phyloP scores from a whole-genome alignment of 2,888 invertebrate genomes.

The Philaethria dido region DNA sequence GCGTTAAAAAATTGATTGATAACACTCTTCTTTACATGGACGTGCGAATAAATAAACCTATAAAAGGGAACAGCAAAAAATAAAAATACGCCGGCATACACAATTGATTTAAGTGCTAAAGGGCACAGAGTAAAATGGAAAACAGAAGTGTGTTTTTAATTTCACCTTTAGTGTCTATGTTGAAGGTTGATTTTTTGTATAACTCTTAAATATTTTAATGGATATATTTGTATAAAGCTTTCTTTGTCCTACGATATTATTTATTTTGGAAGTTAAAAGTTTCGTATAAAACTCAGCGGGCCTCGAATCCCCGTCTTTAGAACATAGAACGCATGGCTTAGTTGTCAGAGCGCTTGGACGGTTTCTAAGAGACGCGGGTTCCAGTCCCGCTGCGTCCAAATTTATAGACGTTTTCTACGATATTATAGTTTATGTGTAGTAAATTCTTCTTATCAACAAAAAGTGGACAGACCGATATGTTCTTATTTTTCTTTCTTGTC shows the following conservation, averaged over 20 bases:
- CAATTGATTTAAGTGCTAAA: constrained; percentile 40
- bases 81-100: constrained; percentile 44
- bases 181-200: not conserved
- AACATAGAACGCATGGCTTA: too few relatives aligned
- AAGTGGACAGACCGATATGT: constrained; percentile 7
- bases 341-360: too few relatives aligned
- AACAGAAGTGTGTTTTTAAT: constrained; percentile 18
- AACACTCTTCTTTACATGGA: constrained; percentile 46
- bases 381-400: too few relatives aligned
- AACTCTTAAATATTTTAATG: not conserved
- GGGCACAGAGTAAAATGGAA: constrained; percentile 28
- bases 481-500: constrained; percentile 29
- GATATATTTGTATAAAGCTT: not conserved
- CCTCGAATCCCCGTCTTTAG: too few relatives aligned
- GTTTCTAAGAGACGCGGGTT: too few relatives aligned
- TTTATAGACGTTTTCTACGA: too few relatives aligned
- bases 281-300: too few relatives aligned
- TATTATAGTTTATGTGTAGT: not conserved
- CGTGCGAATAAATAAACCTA: constrained; percentile 50
- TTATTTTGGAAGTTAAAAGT: too few relatives aligned
- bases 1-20: constrained; percentile 53
- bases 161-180: not conserved
- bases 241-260: too few relatives aligned
- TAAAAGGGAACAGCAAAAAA: constrained; percentile 52
- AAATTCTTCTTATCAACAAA: not conserved